These are phyloP conservation scores for Cosmia pyralina DNA, from an alignment of 2,888 invertebrate species.

Conservation along the genomic window DNA sequence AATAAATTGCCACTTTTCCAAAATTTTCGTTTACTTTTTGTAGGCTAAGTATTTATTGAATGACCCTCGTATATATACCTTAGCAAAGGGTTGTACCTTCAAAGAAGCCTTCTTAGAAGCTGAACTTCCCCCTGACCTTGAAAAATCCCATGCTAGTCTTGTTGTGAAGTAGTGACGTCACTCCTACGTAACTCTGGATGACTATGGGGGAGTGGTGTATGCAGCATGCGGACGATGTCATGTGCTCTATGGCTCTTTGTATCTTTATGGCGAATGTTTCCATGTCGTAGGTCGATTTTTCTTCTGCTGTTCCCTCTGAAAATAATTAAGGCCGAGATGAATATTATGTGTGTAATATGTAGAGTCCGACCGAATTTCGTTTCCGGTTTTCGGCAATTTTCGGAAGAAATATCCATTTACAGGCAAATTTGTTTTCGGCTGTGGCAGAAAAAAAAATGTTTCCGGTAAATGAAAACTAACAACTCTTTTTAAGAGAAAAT, in stretches of 20 bases:
- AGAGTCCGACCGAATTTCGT: not conserved
- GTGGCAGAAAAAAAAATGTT: too few species aligned
- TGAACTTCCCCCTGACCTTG: slow-evolving; percentile 96
- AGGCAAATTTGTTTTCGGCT: not conserved
- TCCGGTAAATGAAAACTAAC: too few species aligned
- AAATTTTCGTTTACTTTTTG: too few species aligned
- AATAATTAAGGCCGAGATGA: slow-evolving; percentile 14
- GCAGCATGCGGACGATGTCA: slow-evolving; percentile 86
- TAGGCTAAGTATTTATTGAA: too few species aligned
- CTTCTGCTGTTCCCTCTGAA: slow-evolving; percentile 81
- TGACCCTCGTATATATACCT: too few species aligned
- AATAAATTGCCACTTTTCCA: too few species aligned
- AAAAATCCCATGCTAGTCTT: slow-evolving; percentile 96
- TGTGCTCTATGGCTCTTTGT: slow-evolving; percentile 88
- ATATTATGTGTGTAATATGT: not conserved
- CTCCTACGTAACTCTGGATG: slow-evolving; percentile 94
- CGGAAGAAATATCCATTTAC: too few species aligned
- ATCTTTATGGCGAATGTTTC: slow-evolving; percentile 91
- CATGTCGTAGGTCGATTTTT: slow-evolving; percentile 90
- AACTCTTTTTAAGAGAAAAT: too few species aligned
- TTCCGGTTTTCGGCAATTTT: not conserved
- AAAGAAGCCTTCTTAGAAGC: slow-evolving; percentile 90
- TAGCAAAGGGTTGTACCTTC: slow-evolving; percentile 30
- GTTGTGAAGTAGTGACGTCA: slow-evolving; percentile 95
- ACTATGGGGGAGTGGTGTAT: slow-evolving; percentile 93